Evolutionary conservation across 2,113 vertebrate genomes (phyloP), one percentile per base, ranked within the genome.

Genomic region (Symphodus melops): DNA sequence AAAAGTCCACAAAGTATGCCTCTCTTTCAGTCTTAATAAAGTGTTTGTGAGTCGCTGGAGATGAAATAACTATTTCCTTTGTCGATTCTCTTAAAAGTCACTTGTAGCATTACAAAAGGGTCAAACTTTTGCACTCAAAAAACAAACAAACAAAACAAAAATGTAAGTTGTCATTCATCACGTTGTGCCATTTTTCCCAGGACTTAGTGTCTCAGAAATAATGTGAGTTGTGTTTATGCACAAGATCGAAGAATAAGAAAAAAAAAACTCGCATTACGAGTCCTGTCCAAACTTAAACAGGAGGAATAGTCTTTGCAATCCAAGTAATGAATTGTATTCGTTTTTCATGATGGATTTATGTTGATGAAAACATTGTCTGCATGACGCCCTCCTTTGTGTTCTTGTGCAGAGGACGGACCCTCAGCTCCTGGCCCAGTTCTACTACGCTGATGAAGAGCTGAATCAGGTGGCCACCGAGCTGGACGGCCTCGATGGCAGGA

Each of bases 351-450:
- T 33, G 4, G 3, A 33, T 7, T 8, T 19, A 9, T 62, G 1
- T 68, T 28, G 13, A 44, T 44, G 3, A 66, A 53, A 33, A 33
- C 28, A 33, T 33, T 33, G 4, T 33, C 9, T 16, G 3, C 39
- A 13, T 28, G 16, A 20, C 0, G 2, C 9, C 33, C 16, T 74
- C 17, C 21, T 28, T 49, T 85, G 60, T 86, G 41, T 85, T 55
- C 83, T 51, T 64, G 16, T 74, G 5, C 92, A 99, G 98, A 96
- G 97, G 91, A 96, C 96, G 0, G 97, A 99, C 86, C 96, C 97
- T 0, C 98, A 99, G 91, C 96, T 99, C 75, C 94, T 99, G 75
- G 97, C 98, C 76, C 97, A 98, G 90, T 99, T 99, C 94, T 99
- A 97, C 93, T 98, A 98, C 0, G 98, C 98, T 0, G 98, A 99